Conservation (phyloP, 2,113 vertebrate genomes). For the Ptilonorhynchus violaceus region DNA sequence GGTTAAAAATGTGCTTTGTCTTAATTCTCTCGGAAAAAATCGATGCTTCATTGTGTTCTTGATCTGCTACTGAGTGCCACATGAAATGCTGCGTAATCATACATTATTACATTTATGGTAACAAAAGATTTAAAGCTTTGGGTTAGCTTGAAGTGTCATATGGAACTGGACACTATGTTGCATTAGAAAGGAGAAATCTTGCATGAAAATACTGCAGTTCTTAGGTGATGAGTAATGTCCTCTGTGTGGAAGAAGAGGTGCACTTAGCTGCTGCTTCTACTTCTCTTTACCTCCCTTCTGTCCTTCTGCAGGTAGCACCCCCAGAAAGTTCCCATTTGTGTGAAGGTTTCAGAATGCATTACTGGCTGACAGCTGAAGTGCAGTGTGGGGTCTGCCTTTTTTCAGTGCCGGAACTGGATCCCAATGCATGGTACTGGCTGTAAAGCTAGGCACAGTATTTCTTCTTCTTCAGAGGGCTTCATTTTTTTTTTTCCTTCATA, state of each 20-base stretch:
- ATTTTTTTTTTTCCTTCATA: neutral
- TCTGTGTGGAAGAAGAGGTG: neutral
- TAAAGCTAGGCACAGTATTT: neutral
- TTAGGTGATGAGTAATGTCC: neutral
- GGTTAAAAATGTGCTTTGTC: constrained; percentile 59
- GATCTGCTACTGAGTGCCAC: neutral
- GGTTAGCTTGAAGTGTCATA: neutral
- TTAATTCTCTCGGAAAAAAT: constrained; percentile 31
- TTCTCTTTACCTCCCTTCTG: neutral
- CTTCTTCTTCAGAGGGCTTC: neutral
- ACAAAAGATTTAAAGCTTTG: neutral
- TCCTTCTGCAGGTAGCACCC: neutral
- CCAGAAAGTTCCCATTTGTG: neutral
- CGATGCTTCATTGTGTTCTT: neutral
- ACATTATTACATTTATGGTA: neutral
- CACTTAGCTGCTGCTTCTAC: neutral
- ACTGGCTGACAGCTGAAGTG: neutral
- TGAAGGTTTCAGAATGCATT: neutral
- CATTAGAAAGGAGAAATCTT: neutral
- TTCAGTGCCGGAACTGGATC: neutral
- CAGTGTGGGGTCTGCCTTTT: neutral
- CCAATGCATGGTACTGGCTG: neutral
- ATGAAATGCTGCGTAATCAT: neutral
- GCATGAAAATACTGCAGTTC: neutral
- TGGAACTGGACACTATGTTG: neutral